Base-by-base conservation (phyloP, 1,140 invertebrate genomes). In the Euglossa dilemma region DNA sequence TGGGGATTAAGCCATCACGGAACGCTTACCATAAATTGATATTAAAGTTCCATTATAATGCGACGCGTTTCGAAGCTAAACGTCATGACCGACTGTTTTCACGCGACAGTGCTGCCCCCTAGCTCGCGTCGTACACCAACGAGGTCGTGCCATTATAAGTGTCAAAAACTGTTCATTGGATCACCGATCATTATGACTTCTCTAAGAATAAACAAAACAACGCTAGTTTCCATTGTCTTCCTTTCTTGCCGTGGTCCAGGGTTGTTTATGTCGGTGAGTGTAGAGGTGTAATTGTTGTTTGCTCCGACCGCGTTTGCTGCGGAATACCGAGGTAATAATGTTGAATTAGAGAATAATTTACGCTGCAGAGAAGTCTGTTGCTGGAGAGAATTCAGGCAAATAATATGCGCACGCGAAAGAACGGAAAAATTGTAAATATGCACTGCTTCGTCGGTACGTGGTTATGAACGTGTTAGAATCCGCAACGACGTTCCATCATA, bases 21-120 rank as follows among this genome's bases (percentile, higher is more conserved):
- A 76, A 75, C 75, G 75, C 86, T 88, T 71, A 83, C 85, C 87
- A 83, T 83, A 88, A 88, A 88, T 88, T 88, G 84, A 88, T 88
- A 85, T 89, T 89, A 88, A 88, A 76, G 84, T 74, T 85, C 79
- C 57, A 76, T 83, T 87, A 88, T 77, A 85, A 88, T 85, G 20
- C 69, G 72, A 43, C 74, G 7, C 56, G 73, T 47, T 28, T 56
- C 56, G 47, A 70, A 36, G 50, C 85, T 83, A 84, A 87, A 80
- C 63, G 57, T 80, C 71, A 73, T 20, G 56, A 57, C 67, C 52
- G 61, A n/a, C 75, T 59, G 73, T 86, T 86, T 76, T 52, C 54
- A 6, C 12, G 36, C 25, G 12, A 72, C 43, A 18, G 25, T 28
- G 67, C 23, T n/a, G 43, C 67, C 25, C 57, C 14, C n/a, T 54